A percentile compares a stretch with the other conserved stretches of the same genome.
Evolutionary conservation across 2,113 vertebrate genomes (phyloP).

Genomic region (Brienomyrus longianalis): DNA sequence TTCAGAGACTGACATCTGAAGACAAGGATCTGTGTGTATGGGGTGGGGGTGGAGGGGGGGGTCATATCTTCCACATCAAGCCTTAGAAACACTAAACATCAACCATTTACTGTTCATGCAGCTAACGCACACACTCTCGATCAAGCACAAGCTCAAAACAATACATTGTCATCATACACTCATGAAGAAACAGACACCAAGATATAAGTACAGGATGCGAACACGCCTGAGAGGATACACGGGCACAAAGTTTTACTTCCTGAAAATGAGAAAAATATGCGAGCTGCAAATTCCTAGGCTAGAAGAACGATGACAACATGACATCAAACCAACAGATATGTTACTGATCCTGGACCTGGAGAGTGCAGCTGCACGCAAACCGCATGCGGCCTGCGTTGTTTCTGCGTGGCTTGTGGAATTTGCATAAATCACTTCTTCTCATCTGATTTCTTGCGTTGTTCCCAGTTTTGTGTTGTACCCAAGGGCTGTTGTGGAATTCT

Average conservation of each 20-base stretch:
- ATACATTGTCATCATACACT: neutral
- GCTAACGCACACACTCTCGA: neutral
- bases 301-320: neutral
- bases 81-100: neutral
- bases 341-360: neutral
- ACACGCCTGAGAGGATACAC: neutral
- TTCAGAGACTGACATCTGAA: neutral
- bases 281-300: neutral
- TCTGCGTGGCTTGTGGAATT: neutral
- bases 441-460: neutral
- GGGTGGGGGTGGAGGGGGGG: neutral
- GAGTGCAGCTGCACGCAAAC: neutral
- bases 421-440: slow-evolving; percentile 17
- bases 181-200: neutral
- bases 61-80: neutral
- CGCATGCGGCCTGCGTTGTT: neutral
- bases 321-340: neutral
- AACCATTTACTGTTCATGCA: neutral
- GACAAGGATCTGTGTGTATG: neutral
- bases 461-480: slow-evolving; percentile 5
- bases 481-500: slow-evolving; percentile 14
- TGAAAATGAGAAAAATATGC: neutral
- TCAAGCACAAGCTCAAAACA: neutral
- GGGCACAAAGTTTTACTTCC: neutral
- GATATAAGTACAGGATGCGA: neutral